phyloP scores from a whole-genome alignment of 2,797 vertebrate species.

The Megalops cyprinoides region DNA sequence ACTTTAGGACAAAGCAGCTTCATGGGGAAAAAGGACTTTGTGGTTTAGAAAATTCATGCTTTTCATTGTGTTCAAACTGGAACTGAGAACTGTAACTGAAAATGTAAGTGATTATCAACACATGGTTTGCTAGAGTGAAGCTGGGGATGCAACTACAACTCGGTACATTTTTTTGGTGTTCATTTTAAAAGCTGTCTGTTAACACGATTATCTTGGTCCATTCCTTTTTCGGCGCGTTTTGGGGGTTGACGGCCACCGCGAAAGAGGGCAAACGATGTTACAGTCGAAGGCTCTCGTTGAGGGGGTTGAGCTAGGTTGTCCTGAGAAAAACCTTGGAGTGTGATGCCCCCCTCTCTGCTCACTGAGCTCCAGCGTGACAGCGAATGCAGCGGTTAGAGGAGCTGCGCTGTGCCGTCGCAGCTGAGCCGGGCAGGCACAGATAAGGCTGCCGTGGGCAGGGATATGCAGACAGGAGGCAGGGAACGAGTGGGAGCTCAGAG shows the following conservation, averaged over 20 bases:
- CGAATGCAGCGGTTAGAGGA: not conserved
- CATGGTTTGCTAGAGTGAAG: not conserved
- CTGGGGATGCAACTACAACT: not conserved
- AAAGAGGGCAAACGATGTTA: too few species aligned
- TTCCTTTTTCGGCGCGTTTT: too few species aligned
- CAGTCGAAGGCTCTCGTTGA: too few species aligned
- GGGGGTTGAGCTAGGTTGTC: not conserved
- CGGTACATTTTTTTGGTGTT: too few species aligned
- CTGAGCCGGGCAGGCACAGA: constrained; percentile 23
- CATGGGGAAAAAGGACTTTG: too few species aligned
- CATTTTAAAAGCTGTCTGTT: too few species aligned
- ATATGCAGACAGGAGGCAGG: constrained; percentile 45
- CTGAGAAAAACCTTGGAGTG: not conserved
- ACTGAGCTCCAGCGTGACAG: not conserved
- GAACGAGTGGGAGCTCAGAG: not conserved
- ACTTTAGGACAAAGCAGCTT: too few species aligned
- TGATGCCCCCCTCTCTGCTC: not conserved
- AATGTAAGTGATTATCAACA: not conserved
- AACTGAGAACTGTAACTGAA: not conserved
- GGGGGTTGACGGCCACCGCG: too few species aligned
- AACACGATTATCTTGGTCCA: too few species aligned
- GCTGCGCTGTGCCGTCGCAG: not conserved
- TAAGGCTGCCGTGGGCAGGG: constrained; percentile 24
- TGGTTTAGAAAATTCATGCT: not conserved
- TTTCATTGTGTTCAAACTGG: not conserved